These are phyloP conservation scores for Remorina albescens DNA, from an alignment of 2,797 vertebrate genomes.

Conservation along the genomic window DNA sequence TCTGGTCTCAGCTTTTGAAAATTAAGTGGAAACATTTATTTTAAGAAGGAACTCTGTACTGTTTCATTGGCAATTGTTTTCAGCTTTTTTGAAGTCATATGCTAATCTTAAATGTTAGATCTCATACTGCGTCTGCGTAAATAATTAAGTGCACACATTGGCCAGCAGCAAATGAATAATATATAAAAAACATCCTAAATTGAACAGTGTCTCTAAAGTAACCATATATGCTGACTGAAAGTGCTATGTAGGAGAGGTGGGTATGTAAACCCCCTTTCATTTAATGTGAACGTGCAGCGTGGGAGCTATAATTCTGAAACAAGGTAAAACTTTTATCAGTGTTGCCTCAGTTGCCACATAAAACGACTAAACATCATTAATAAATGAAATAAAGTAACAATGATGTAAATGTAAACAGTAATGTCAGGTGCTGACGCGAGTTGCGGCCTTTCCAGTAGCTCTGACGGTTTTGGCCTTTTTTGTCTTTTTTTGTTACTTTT, in stretches of 20 bases:
- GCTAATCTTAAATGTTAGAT: slow-evolving; percentile 22
- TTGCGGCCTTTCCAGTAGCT: too few relatives aligned
- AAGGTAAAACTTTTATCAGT: background rate
- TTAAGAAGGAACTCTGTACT: slow-evolving; percentile 16
- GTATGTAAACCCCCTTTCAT: slow-evolving; percentile 10
- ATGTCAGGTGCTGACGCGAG: too few relatives aligned
- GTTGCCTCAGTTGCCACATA: background rate
- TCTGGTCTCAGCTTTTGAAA: slow-evolving; percentile 2
- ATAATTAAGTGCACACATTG: slow-evolving; percentile 1
- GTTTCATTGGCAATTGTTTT: slow-evolving; percentile 29
- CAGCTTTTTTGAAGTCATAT: slow-evolving; percentile 8
- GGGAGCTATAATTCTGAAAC: background rate
- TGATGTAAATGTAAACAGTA: too few relatives aligned
- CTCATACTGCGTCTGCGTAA: slow-evolving; percentile 24
- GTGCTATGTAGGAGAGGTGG: background rate
- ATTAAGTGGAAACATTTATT: slow-evolving; percentile 3
- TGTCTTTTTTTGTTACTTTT: too few relatives aligned
- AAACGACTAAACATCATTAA: slow-evolving; percentile 9
- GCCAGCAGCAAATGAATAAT: slow-evolving; percentile 24
- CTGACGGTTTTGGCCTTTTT: too few relatives aligned
- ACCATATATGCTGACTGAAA: slow-evolving; percentile 12
- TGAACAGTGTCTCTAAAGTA: slow-evolving; percentile 14
- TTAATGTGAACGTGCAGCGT: background rate
- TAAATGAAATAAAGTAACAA: slow-evolving; percentile 9
- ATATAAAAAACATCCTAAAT: slow-evolving; percentile 5